A percentile compares a stretch with the other conserved stretches of the same genome.
Conservation (phyloP, 64 coral and sea anemone genomes). For the Porites lutea region DNA sequence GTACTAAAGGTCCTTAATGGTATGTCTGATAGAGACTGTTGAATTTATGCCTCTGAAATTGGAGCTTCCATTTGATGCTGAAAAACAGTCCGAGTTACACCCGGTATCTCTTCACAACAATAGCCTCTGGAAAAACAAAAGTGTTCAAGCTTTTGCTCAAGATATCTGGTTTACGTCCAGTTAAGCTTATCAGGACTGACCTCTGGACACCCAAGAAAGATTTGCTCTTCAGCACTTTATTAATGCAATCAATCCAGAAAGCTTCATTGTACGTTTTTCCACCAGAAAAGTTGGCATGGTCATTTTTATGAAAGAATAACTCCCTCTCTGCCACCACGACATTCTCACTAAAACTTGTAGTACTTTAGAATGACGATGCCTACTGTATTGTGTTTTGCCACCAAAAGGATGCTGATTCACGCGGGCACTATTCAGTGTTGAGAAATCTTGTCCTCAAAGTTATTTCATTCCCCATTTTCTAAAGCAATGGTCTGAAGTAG, state of each 20-base stretch:
- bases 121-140: conserved; percentile 38
- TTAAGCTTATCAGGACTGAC: conserved; percentile 41
- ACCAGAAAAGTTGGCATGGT: no score
- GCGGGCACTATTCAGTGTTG: no score
- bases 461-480: no score
- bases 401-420: no score
- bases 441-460: no score
- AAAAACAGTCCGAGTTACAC: conserved; percentile 63
- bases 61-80: conserved; percentile 45
- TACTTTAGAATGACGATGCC: no score
- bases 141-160: conserved; percentile 42
- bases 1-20: conserved; percentile 33
- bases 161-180: conserved; percentile 39
- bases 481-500: no score
- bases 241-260: neutral
- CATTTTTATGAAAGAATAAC: no score
- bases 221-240: conserved; percentile 66
- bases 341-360: no score
- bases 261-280: no score
- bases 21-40: conserved; percentile 44
- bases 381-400: no score
- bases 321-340: no score
- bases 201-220: conserved; percentile 31
- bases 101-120: conserved; percentile 57
- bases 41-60: conserved; percentile 39